Percentiles rank a stretch among this genome's conserved stretches.
These are phyloP conservation scores for Platygyra sinensis DNA, from an alignment of 64 coral and sea anemone species.

Conservation along the genomic window DNA sequence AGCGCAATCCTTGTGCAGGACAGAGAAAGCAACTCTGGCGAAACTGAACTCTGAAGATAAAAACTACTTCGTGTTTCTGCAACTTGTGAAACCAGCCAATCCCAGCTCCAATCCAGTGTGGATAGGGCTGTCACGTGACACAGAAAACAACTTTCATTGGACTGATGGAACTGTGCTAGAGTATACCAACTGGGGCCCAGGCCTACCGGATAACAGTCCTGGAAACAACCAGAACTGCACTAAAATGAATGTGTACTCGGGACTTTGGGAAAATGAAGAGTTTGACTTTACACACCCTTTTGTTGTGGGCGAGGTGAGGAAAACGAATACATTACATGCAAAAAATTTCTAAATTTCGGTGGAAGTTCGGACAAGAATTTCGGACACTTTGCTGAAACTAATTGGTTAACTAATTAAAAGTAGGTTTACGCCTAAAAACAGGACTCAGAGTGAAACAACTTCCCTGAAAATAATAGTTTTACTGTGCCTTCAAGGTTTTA, in stretches of 20 bases:
- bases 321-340: too few species aligned
- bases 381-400: background rate
- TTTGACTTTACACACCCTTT: constrained; percentile 21
- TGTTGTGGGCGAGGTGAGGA: constrained; percentile 25
- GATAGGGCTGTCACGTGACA: constrained; percentile 39
- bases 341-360: too few species aligned
- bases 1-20: background rate
- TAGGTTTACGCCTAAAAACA: too few species aligned
- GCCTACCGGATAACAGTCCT: background rate
- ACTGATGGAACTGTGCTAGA: background rate
- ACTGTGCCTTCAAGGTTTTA: too few species aligned
- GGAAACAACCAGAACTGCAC: constrained; percentile 29
- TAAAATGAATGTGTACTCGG: constrained; percentile 16
- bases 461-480: too few species aligned
- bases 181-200: constrained; percentile 23
- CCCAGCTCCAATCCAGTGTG: constrained; percentile 20
- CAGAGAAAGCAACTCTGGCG: constrained; percentile 6
- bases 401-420: too few species aligned
- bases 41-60: constrained; percentile 27
- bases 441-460: too few species aligned
- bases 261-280: constrained; percentile 32
- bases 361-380: background rate
- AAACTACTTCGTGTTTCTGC: constrained; percentile 32
- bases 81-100: constrained; percentile 26
- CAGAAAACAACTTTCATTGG: constrained; percentile 24